phyloP scores from a whole-genome alignment of 2,113 vertebrate genomes.

The Gambusia holbrooki region DNA sequence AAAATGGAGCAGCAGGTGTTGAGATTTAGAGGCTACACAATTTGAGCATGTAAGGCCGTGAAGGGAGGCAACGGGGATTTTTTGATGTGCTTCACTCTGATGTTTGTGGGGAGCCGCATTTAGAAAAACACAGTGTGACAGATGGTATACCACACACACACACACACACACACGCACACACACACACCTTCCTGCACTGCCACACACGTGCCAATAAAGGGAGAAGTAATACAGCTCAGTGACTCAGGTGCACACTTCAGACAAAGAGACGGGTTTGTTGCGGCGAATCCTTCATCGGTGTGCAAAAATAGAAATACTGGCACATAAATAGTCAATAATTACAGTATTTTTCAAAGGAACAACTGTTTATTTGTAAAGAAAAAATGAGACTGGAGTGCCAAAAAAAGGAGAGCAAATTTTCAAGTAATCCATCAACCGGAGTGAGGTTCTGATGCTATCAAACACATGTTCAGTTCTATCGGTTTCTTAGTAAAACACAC shows the following conservation, averaged over 20 bases:
- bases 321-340: background rate
- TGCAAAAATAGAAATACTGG: slow-evolving; percentile 8
- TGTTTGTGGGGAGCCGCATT: slow-evolving; percentile 46
- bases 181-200: background rate
- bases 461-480: slow-evolving; percentile 1
- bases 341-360: background rate
- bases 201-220: background rate
- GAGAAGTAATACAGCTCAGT: slow-evolving; percentile 1
- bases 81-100: slow-evolving; percentile 59
- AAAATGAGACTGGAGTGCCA: background rate
- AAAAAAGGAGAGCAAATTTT: slow-evolving; percentile 7
- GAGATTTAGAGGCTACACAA: slow-evolving; percentile 47
- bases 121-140: slow-evolving; percentile 45
- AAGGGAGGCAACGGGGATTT: slow-evolving; percentile 19
- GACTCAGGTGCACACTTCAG: background rate
- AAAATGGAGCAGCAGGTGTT: slow-evolving; percentile 45
- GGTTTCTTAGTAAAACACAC: no score
- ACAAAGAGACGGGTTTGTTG: background rate
- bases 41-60: slow-evolving; percentile 44
- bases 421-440: slow-evolving; percentile 11
- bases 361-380: background rate
- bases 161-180: background rate
- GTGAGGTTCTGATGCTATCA: slow-evolving; percentile 14
- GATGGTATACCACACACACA: slow-evolving; percentile 36
- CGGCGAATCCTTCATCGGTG: background rate